Conservation (phyloP, 2,888 invertebrate species). For the Nephrotoma flavescens region DNA sequence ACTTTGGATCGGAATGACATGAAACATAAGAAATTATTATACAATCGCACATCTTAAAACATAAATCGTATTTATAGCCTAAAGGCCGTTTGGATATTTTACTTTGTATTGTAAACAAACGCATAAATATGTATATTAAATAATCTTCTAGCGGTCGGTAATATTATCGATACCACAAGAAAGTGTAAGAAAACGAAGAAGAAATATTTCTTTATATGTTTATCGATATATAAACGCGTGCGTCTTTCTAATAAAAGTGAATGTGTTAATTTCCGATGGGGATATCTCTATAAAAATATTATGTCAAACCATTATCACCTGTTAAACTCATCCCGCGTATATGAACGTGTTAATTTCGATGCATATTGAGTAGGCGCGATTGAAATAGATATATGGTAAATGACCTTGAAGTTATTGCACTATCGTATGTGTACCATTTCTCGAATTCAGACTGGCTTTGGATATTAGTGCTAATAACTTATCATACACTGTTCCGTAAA, state of each 20-base stretch:
- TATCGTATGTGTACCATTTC: neutral
- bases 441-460: neutral
- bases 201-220: neutral
- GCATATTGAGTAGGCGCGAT: neutral
- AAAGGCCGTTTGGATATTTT: neutral
- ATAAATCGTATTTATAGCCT: neutral
- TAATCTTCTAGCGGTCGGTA: neutral
- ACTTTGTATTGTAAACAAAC: neutral
- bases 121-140: neutral
- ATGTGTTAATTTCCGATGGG: neutral
- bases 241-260: neutral
- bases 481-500: neutral
- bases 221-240: neutral
- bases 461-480: neutral
- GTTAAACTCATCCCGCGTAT: neutral
- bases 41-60: neutral
- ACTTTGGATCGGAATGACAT: neutral
- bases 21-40: neutral
- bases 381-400: too few species aligned
- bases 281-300: too few species aligned
- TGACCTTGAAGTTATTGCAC: neutral
- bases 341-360: neutral
- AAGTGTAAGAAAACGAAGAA: neutral
- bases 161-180: neutral
- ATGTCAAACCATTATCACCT: neutral